Evolutionary conservation across 2,888 invertebrate species (phyloP).

Genomic region (Ferdinandea cuprea): DNA sequence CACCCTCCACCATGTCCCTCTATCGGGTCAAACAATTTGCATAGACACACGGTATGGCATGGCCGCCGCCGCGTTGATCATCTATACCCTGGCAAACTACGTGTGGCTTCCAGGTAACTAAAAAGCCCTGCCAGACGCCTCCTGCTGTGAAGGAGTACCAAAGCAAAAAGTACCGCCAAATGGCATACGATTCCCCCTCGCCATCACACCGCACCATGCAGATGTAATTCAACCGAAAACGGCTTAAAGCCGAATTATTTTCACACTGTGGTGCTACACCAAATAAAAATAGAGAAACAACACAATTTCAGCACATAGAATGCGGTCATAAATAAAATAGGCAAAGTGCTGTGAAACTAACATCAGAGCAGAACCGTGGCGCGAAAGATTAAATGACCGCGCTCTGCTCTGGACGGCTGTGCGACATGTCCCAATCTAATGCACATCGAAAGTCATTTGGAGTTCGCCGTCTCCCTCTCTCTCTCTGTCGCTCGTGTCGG

Average conservation of each 20-base stretch:
- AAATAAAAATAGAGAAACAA: conserved; percentile 30
- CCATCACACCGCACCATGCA: background rate
- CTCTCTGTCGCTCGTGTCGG: conserved; percentile 23
- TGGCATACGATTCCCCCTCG: conserved; percentile 39
- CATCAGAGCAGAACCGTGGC: conserved; percentile 14
- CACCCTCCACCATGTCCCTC: background rate
- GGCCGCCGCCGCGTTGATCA: conserved; percentile 55
- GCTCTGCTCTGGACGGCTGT: conserved; percentile 34
- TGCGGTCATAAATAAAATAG: conserved; percentile 73
- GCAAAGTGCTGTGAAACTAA: conserved; percentile 47
- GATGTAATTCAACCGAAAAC: conserved; percentile 68
- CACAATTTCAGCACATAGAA: conserved; percentile 61
- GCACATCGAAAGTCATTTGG: conserved; percentile 60
- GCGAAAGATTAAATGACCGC: conserved; percentile 52
- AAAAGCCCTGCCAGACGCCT: conserved; percentile 59
- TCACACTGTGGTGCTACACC: conserved; percentile 67
- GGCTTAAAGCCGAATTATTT: conserved; percentile 73
- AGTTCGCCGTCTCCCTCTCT: background rate
- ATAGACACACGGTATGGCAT: conserved; percentile 50
- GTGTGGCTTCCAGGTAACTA: conserved; percentile 59
- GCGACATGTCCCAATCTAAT: conserved; percentile 72
- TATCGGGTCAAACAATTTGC: conserved; percentile 67
- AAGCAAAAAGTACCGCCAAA: conserved; percentile 67
- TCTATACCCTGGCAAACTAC: conserved; percentile 34
- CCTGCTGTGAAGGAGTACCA: conserved; percentile 57